Conservation (phyloP, 2,113 vertebrate species). For the Strix aluco region DNA sequence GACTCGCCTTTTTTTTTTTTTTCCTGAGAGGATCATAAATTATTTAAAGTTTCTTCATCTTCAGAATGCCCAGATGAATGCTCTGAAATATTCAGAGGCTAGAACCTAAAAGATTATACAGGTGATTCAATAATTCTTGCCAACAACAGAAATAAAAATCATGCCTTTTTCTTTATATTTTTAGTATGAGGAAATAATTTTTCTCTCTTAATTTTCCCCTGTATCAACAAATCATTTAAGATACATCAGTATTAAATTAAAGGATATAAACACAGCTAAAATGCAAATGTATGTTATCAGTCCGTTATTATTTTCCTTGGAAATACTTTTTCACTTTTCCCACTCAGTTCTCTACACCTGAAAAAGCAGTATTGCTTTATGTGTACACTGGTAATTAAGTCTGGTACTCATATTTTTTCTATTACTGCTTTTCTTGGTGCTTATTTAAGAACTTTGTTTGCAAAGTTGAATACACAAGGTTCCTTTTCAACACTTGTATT, state of each 20-base stretch:
- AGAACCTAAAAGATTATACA: not conserved
- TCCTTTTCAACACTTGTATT: slow-evolving; percentile 27
- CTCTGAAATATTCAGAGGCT: not conserved
- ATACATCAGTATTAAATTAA: not conserved
- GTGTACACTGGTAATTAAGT: slow-evolving; percentile 11
- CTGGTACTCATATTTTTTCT: not conserved
- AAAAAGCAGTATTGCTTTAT: not conserved
- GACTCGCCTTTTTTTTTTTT: not conserved
- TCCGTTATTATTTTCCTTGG: not conserved
- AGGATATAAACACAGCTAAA: not conserved
- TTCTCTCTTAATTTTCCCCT: not conserved
- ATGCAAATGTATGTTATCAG: not conserved
- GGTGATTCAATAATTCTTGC: not conserved
- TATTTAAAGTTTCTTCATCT: slow-evolving; percentile 36
- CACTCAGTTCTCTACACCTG: not conserved
- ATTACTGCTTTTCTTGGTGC: not conserved
- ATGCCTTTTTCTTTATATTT: not conserved
- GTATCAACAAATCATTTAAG: not conserved
- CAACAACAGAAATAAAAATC: not conserved
- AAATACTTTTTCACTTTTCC: not conserved
- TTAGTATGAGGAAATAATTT: not conserved
- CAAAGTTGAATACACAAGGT: slow-evolving; percentile 2
- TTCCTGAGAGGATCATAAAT: not conserved
- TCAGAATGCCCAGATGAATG: slow-evolving; percentile 13
- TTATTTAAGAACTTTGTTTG: slow-evolving; percentile 40